Evolutionary conservation across 2,888 invertebrate species (phyloP), one percentile per base, ranked within the genome.

Genomic region (Coenonympha arcania): DNA sequence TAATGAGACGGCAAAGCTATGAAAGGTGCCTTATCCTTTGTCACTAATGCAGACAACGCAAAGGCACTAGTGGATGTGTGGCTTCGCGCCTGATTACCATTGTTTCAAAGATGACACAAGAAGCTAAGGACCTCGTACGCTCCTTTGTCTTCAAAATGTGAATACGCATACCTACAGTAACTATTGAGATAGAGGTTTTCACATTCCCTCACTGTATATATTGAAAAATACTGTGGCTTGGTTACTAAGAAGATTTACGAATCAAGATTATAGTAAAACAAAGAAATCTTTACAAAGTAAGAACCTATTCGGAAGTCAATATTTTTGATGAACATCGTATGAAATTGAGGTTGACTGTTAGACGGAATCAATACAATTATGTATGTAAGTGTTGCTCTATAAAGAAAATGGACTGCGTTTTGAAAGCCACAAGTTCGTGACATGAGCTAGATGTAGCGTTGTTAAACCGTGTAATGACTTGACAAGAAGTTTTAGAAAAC

Each of bases 381-480:
- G 20, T 22, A 6, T 20, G 20, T 36, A 34, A 37, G 13, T 9
- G 20, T 20, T 43, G 47, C 51, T 39, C 26, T 20, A 33, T 44
- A 48, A 15, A 22, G 22, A 37, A 52, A 44, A 48, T 48, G 40
- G 46, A 43, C 41, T 49, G 63, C 65, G 66, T 71, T 74, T 66
- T 68, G 61, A 62, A 73, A 76, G 75, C 73, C 63, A 66, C 65
- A 59, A 59, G 64, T 60, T 74, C 76, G 76, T 77, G 75, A 75
- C 73, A 66, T 61, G 60, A 60, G 61, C 64, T 65, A 65, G 8
- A 15, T 30, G n/a, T 68, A 66, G 67, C 68, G 59, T 33, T 57
- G 54, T 42, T 48, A 30, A 36, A 52, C 36, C 52, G 47, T 48
- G 51, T 57, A 53, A 55, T 48, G 30, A 45, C 45, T 56, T 36